Percentiles rank a stretch among this genome's conserved stretches.
Conservation (phyloP, 2,113 vertebrate species). For the Tychaedon coryphoeus region DNA sequence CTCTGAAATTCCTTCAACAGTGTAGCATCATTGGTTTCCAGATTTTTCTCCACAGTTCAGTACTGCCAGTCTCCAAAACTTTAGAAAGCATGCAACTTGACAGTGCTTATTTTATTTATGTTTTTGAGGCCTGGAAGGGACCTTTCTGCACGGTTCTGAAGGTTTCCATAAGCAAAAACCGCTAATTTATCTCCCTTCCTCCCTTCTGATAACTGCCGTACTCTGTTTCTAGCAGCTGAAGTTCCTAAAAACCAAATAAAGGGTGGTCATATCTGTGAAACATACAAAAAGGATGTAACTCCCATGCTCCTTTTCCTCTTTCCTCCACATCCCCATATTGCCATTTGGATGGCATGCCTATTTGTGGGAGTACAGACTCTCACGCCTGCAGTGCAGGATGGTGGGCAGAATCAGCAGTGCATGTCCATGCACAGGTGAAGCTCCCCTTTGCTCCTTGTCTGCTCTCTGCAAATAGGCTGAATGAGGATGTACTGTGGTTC, state of each 20-base stretch:
- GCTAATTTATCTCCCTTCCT: background rate
- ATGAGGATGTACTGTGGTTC: accelerated
- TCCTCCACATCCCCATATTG: background rate
- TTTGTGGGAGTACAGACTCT: no score
- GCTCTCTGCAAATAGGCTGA: background rate
- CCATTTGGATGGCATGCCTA: background rate
- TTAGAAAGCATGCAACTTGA: background rate
- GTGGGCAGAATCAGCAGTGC: background rate
- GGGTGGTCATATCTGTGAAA: background rate
- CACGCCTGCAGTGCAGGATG: background rate
- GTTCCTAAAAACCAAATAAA: background rate
- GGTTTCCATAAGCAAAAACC: background rate
- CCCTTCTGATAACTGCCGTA: background rate
- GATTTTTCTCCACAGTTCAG: background rate
- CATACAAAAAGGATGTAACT: background rate
- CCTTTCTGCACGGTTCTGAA: background rate
- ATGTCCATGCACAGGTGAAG: background rate
- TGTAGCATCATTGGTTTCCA: background rate
- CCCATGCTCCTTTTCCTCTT: background rate
- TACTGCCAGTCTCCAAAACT: background rate
- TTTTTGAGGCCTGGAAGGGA: background rate
- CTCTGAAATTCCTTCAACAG: background rate
- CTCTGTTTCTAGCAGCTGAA: background rate
- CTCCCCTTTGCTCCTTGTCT: background rate
- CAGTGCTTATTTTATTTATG: background rate